These are phyloP conservation scores for Cephus sareptanus DNA, from an alignment of 2,888 invertebrate species.

Conservation along the genomic window DNA sequence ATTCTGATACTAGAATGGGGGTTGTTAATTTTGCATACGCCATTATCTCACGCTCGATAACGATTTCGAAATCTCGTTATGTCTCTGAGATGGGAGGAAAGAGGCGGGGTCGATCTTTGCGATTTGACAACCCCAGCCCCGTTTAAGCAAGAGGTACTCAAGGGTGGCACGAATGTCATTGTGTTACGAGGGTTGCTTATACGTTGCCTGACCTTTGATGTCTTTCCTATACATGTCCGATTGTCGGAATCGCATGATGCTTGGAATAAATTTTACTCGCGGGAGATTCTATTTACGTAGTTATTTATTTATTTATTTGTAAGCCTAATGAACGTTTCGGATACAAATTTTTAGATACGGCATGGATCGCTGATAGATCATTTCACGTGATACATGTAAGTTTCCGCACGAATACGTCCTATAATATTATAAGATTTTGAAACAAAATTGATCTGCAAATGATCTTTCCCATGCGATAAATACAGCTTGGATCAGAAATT, in stretches of 20 bases:
- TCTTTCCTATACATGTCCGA: not conserved
- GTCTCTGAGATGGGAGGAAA: not conserved
- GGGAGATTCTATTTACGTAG: not conserved
- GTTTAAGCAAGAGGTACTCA: not conserved
- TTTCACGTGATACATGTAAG: no score
- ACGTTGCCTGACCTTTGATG: not conserved
- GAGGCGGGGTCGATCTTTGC: not conserved
- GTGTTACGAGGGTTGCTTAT: not conserved
- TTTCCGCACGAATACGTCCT: no score
- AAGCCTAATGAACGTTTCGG: no score
- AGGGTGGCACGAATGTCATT: not conserved
- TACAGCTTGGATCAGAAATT: no score
- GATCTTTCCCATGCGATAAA: no score
- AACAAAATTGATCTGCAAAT: no score
- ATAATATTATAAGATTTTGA: no score
- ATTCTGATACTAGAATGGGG: not conserved
- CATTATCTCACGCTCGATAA: conserved; percentile 28
- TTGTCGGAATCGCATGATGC: not conserved
- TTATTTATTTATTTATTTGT: not conserved
- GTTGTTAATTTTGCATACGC: conserved; percentile 28
- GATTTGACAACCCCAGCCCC: not conserved
- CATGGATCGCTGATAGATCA: no score
- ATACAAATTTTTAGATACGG: no score
- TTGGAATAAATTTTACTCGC: not conserved
- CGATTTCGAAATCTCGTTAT: conserved; percentile 6